Conservation (phyloP, 2,797 vertebrate species). For the Myiotriccus ornatus region DNA sequence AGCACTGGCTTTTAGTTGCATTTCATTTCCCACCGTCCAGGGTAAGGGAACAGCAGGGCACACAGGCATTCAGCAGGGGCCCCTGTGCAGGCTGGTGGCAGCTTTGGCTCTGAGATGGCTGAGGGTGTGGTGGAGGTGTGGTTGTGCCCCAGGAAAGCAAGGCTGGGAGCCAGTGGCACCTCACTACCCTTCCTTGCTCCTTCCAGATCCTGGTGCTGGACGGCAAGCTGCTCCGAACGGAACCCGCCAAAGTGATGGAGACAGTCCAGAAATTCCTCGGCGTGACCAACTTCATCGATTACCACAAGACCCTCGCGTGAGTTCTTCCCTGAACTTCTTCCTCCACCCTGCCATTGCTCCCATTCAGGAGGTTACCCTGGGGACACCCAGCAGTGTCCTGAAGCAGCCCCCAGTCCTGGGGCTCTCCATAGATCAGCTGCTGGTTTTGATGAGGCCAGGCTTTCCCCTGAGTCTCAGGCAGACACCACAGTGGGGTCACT, state of each 20-base stretch:
- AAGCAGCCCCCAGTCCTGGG: not conserved
- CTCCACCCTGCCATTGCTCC: not conserved
- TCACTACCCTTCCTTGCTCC: not conserved
- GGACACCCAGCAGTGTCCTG: not conserved
- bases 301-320: constrained; percentile 96
- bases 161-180: not conserved
- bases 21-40: not conserved
- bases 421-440: not conserved
- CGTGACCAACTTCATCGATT: constrained; percentile 88
- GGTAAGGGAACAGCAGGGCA: not conserved
- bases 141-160: not conserved
- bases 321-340: constrained; percentile 48
- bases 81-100: not conserved
- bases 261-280: constrained; percentile 95
- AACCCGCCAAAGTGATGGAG: constrained; percentile 95
- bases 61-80: not conserved
- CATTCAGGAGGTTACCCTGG: not conserved
- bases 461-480: not conserved
- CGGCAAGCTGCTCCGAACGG: constrained; percentile 92
- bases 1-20: not conserved
- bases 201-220: constrained; percentile 92
- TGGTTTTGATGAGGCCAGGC: not conserved
- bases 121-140: not conserved
- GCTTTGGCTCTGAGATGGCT: not conserved
- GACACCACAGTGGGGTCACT: not conserved